phyloP scores from a whole-genome alignment of 2,888 invertebrate genomes.

The Crossocerus cetratus region DNA sequence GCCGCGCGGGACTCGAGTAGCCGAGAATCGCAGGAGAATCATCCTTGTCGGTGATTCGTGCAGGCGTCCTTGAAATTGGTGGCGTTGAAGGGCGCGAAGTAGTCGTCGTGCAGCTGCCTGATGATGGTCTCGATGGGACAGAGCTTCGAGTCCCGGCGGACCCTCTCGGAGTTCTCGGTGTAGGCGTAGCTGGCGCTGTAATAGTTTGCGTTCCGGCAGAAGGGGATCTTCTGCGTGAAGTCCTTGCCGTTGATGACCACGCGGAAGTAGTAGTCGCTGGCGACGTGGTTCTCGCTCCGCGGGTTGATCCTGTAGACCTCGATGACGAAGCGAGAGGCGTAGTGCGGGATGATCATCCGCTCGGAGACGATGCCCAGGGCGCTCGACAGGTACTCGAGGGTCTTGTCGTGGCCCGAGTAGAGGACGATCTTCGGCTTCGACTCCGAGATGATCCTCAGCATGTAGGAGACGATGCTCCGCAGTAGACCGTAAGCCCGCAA shows the following conservation, averaged over 20 bases:
- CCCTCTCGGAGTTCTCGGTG: constrained; percentile 76
- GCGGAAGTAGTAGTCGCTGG: constrained; percentile 88
- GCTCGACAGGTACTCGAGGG: constrained; percentile 88
- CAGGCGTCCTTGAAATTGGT: constrained; percentile 94
- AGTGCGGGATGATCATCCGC: constrained; percentile 84
- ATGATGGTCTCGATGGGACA: constrained; percentile 94
- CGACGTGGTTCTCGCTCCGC: constrained; percentile 79
- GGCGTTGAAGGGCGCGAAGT: constrained; percentile 89
- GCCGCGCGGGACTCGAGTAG: not conserved
- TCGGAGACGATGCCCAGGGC: constrained; percentile 86
- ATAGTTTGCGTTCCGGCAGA: constrained; percentile 84
- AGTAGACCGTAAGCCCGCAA: constrained; percentile 90
- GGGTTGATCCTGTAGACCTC: constrained; percentile 89
- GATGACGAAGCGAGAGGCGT: constrained; percentile 91
- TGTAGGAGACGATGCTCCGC: constrained; percentile 88
- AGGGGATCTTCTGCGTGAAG: constrained; percentile 88
- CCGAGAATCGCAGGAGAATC: not conserved
- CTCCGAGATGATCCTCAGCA: constrained; percentile 89
- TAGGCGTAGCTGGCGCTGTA: constrained; percentile 75
- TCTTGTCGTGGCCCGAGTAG: constrained; percentile 95
- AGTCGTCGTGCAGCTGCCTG: constrained; percentile 91
- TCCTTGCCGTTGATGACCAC: constrained; percentile 92
- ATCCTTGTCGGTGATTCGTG: constrained; percentile 47
- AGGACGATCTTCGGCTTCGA: constrained; percentile 86
- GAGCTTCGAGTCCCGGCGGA: constrained; percentile 79